These are phyloP conservation scores for Limnothrissa miodon DNA, from an alignment of 2,113 vertebrate species.

Conservation along the genomic window DNA sequence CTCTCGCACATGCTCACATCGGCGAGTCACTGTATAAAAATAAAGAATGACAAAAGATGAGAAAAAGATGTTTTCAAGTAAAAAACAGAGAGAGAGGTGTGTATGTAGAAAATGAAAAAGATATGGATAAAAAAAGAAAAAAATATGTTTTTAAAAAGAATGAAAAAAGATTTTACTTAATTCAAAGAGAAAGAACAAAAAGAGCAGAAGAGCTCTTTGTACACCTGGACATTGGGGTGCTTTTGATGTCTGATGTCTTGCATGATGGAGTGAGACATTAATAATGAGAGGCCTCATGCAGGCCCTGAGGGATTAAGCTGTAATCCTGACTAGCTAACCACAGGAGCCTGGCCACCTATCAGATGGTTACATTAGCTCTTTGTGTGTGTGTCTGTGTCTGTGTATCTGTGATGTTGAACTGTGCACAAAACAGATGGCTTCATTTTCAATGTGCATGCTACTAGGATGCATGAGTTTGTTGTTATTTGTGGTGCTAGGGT, in stretches of 20 bases:
- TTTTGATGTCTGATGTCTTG: slow-evolving; percentile 37
- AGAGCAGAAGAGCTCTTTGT: not conserved
- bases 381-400: not conserved
- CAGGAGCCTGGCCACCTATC: slow-evolving; percentile 13
- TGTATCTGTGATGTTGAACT: not conserved
- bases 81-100: not conserved
- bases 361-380: slow-evolving; percentile 26
- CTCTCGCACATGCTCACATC: no score
- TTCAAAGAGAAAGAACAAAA: no score
- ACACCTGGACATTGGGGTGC: slow-evolving; percentile 23
- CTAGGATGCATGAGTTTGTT: no score
- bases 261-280: slow-evolving; percentile 17
- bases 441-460: no score
- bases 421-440: not conserved
- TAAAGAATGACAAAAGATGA: not conserved
- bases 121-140: no score
- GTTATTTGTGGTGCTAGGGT: no score
- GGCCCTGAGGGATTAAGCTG: not conserved
- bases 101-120: no score
- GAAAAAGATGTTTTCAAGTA: not conserved
- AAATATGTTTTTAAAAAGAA: no score
- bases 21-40: no score
- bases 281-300: not conserved
- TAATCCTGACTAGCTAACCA: slow-evolving; percentile 18
- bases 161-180: no score